Base-by-base conservation (phyloP, 2,113 vertebrate species). In the Oncorhynchus gorbuscha region DNA sequence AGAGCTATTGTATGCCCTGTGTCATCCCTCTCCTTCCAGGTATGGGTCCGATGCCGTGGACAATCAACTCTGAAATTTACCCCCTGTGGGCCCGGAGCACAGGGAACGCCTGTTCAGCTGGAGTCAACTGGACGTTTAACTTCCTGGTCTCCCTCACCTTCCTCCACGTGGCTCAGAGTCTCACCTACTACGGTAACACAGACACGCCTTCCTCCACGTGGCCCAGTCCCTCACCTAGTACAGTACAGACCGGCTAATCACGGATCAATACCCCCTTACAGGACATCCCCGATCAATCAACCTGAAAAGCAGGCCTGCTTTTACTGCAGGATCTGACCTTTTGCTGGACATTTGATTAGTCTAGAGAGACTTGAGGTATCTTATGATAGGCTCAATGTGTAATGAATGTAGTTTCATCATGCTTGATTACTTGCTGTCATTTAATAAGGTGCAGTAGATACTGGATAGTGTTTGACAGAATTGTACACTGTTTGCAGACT, bases 41-140 rank as follows among this genome's bases (percentile, higher is more conserved):
- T 77, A 97, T 99, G 97, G 97, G 98, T 76, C 95, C 98, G 0
- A 99, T 99, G 98, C 98, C 98, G 5, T 99, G 98, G 97, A 99
- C 98, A 0, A 93, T 99, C 82, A 99, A 99, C 91, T 97, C 97
- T 69, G 98, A 99, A 91, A 99, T 99, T 86, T 99, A 99, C 82
- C 97, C 97, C 0, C 94, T 98, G 83, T 99, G 98, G 98, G 98
- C 97, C 9, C 94, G 98, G 88, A 99, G 98, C 85, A 98, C 96
- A n/a, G 98, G 98, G 71, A 99, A 99, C 0, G 97, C 98, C 0
- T 98, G 96, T 73, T 96, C 98, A 1, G 96, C 98, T 9, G 97
- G 97, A 66, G 93, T 97, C 84, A 99, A 98, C 88, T 99, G 98
- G 98, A 95, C 95, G 82, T 99, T 97, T 90, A 99, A 99, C 49